Evolutionary conservation across 2,797 vertebrate species (phyloP).

Genomic region (Erithacus rubecula): DNA sequence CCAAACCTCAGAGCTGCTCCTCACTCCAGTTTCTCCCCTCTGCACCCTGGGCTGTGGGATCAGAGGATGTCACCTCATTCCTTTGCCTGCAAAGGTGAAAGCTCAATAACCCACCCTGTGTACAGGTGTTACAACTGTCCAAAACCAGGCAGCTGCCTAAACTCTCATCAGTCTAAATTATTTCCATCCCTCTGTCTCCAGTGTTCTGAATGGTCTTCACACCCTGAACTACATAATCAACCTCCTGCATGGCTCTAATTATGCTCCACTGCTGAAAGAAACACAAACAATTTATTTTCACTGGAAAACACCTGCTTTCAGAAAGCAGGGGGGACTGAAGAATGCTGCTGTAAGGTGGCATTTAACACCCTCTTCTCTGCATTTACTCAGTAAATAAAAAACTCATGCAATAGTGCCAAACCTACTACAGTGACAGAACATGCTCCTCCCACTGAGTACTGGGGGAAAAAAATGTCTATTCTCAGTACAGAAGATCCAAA

Average conservation of each 20-base stretch:
- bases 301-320: not conserved
- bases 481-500: not conserved
- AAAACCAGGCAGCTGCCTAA: not conserved
- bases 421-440: not conserved
- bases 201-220: not conserved
- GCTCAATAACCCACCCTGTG: not conserved
- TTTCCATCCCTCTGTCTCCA: not conserved
- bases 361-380: not conserved
- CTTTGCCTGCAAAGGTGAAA: not conserved
- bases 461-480: not conserved
- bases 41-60: not conserved
- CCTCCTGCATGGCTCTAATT: not conserved
- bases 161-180: not conserved
- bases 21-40: not conserved
- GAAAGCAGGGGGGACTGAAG: not conserved
- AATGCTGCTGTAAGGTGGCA: not conserved
- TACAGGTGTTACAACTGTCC: not conserved
- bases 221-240: not conserved
- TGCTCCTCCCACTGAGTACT: not conserved
- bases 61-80: not conserved
- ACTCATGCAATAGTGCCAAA: not conserved
- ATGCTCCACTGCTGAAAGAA: not conserved
- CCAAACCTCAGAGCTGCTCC: not conserved
- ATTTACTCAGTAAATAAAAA: not conserved
- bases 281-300: not conserved